Evolutionary conservation across 2,888 invertebrate genomes (phyloP).

Genomic region (Xestia rhomboidea): DNA sequence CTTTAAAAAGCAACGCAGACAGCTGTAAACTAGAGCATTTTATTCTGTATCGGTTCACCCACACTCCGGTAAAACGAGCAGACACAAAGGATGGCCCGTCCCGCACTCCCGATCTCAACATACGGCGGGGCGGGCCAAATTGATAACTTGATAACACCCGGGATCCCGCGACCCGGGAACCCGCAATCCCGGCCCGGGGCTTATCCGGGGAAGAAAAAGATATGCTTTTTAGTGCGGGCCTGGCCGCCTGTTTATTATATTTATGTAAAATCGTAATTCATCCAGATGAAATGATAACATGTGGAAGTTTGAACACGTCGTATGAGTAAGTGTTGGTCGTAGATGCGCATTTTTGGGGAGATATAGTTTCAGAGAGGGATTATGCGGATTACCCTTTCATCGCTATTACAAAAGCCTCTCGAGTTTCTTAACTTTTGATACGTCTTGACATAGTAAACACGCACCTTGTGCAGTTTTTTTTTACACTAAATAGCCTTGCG

Average conservation of each 20-base stretch:
- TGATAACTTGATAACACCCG: conserved; percentile 87
- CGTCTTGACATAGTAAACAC: not conserved
- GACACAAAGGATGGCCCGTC: conserved; percentile 47
- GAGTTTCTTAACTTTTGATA: not conserved
- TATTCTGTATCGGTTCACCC: conserved; percentile 35
- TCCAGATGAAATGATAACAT: conserved; percentile 81
- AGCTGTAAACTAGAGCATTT: not conserved
- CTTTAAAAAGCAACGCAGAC: conserved; percentile 11
- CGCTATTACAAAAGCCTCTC: not conserved
- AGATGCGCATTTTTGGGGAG: conserved; percentile 25
- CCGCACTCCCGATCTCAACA: conserved; percentile 58
- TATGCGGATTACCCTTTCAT: not conserved
- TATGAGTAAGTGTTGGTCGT: conserved; percentile 51
- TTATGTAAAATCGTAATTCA: conserved; percentile 83
- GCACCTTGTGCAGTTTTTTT: not conserved
- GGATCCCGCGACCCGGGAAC: conserved; percentile 67
- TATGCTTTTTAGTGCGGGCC: conserved; percentile 70
- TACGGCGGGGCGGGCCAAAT: conserved; percentile 77
- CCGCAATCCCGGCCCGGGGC: conserved; percentile 73
- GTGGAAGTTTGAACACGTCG: conserved; percentile 49
- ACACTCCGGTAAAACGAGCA: conserved; percentile 39
- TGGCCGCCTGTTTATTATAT: conserved; percentile 71
- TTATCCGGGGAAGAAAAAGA: conserved; percentile 75
- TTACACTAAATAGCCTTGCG: not conserved
- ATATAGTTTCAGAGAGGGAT: not conserved